phyloP scores from a whole-genome alignment of 2,113 vertebrate species.

The Rhinogobius similis region DNA sequence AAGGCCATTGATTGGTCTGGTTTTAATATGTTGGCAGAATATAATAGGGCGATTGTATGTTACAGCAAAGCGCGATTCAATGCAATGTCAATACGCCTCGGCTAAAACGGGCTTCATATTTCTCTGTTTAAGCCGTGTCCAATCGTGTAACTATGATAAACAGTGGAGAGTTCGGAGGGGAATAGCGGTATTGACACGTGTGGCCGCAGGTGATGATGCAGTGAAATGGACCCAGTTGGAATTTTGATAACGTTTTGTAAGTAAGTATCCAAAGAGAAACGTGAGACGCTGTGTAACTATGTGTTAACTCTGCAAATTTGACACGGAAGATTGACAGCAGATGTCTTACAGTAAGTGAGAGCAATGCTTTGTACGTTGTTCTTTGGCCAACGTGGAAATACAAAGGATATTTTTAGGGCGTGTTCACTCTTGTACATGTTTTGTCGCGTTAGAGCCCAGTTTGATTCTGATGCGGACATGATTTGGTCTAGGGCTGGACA shows the following conservation, averaged over 20 bases:
- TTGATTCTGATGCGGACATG: too few relatives aligned
- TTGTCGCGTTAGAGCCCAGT: too few relatives aligned
- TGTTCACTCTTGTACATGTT: too few relatives aligned
- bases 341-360: not conserved
- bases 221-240: conserved; percentile 1
- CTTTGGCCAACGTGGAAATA: not conserved
- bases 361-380: not conserved
- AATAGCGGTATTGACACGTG: not conserved
- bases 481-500: too few relatives aligned
- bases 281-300: not conserved
- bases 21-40: conserved; percentile 11
- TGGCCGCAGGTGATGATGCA: conserved; percentile 2
- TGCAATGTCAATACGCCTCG: not conserved
- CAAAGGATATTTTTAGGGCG: not conserved
- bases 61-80: not conserved
- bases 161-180: not conserved
- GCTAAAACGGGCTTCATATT: not conserved
- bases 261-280: conserved; percentile 4
- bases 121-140: conserved; percentile 3
- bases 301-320: not conserved
- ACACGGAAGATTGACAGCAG: not conserved
- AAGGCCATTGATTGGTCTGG: conserved; percentile 22
- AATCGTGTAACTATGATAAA: conserved; percentile 8
- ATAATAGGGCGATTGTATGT: not conserved
- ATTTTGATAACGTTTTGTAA: not conserved